Percentiles rank a stretch among this genome's conserved stretches.
Conservation (phyloP, 2,797 vertebrate genomes). For the Acanthopagrus latus region DNA sequence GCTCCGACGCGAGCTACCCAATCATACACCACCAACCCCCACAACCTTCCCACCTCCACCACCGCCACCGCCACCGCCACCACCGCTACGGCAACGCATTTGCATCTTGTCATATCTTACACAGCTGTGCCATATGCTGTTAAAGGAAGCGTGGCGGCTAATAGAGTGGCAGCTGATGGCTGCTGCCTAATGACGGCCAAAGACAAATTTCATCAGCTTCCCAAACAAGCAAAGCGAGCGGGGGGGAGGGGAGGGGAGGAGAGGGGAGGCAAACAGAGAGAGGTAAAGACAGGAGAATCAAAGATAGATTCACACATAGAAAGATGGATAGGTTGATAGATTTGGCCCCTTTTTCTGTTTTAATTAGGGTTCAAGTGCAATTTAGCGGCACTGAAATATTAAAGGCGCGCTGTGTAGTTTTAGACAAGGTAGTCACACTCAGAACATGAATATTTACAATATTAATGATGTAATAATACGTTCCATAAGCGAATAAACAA, state of each 20-base stretch:
- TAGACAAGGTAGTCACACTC: too few species aligned
- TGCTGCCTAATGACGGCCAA: slow-evolving; percentile 84
- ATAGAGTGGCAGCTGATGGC: slow-evolving; percentile 85
- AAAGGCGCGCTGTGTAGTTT: too few species aligned
- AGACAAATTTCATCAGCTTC: slow-evolving; percentile 87
- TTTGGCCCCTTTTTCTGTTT: too few species aligned
- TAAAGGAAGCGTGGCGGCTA: slow-evolving; percentile 85
- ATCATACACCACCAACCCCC: slow-evolving; percentile 28
- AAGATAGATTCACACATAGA: slow-evolving; percentile 25
- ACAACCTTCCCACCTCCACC: slow-evolving; percentile 13
- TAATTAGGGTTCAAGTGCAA: too few species aligned
- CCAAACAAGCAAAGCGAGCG: slow-evolving; percentile 73
- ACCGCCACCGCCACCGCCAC: slow-evolving; percentile 27
- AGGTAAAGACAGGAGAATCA: not conserved
- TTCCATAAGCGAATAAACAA: too few species aligned
- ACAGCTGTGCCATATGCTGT: slow-evolving; percentile 84
- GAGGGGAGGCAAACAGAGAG: not conserved
- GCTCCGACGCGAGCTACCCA: slow-evolving; percentile 32
- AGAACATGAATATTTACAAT: too few species aligned
- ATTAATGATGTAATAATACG: too few species aligned
- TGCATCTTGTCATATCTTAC: slow-evolving; percentile 86
- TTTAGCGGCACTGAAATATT: too few species aligned
- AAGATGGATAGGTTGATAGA: slow-evolving; percentile 21
- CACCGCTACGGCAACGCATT: slow-evolving; percentile 69
- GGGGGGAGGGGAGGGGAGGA: not conserved